Evolutionary conservation across 2,888 invertebrate genomes (phyloP), one percentile per base, ranked within the genome.

Genomic region (Uropetala carovei): DNA sequence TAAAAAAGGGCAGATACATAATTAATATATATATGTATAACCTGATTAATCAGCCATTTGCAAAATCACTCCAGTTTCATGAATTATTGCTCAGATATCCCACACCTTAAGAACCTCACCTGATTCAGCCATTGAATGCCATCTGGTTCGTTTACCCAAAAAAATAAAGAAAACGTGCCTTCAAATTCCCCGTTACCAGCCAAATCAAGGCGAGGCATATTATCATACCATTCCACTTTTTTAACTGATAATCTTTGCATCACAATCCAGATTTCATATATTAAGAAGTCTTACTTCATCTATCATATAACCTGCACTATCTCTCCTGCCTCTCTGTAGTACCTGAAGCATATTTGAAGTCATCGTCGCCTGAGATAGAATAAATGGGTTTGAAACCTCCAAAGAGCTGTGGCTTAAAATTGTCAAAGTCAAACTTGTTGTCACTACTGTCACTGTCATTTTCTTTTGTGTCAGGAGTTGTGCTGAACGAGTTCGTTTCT

Each of bases 361-460:
- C 89, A 84, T 92, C 92, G 30, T 93, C 93, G 91, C 93, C 93
- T 11, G 93, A 83, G 22, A 93, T 93, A 8, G 94, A 93, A 56
- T 93, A 93, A 27, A 97, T 96, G 0, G 97, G 97, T 93, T 96
- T 96, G 93, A 97, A 97, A 0, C 97, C 97, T 7, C 97, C 96
- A 93, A 96, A 96, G 27, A 97, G 94, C 93, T 97, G 96, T 0
- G 97, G 97, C 93, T 97, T 96, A 93, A 97, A 97, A 93, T 96
- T 96, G 93, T 97, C 97, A 9, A 96, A 95, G 94, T 97, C 97
- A 93, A 97, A 97, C 92, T 93, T 93, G 43, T 95, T 83, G 27
- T 83, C 83, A 56, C 83, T n/a, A 59, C 84, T 60, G 43, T 89
- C 89, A 64, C 14, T 30, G 43, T 89, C 64, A 82, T 27, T 82